Base-by-base conservation (phyloP, 1,140 invertebrate genomes). In the Thaumatotibia leucotreta region DNA sequence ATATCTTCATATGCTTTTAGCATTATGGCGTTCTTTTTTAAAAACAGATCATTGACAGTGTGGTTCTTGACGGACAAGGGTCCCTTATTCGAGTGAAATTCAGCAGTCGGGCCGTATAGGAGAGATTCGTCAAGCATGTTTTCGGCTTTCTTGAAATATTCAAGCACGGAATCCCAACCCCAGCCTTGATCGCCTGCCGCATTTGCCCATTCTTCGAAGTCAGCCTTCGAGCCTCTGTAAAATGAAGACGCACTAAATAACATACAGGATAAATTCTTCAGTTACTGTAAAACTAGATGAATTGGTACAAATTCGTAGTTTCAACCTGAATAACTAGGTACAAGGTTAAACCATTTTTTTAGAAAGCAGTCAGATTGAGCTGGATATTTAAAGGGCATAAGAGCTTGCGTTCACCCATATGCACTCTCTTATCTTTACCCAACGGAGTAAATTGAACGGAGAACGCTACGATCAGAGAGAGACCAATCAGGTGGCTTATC, bases 161-260 rank as follows among this genome's bases (percentile, higher is more conserved):
- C 11, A 3, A 58, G 76, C 3, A 94, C 92, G 22, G 95, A 93
- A 1, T 95, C 92, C 83, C 95, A 97, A 8, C 93, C 92, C 96
- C 96, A 97, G 0, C 95, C 95, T 0, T 88, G 84, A 69, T 96
- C 96, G 0, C 61, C 92, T 68, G n/a, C n/a, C n/a, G 33, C 67
- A 64, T 72, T 70, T 88, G 73, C 78, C 95, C 95, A 96, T 11
- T 91, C 71, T 76, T 96, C 93, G 74, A 94, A 96, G 77, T 96
- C 95, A n/a, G 81, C 70, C 24, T 91, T 92, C 83, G 95, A 94
- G 0, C 95, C 95, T 63, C 95, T 61, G 54, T 2, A 61, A 61
- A 35, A 35, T 6, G 11, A 11, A 35, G 32, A 11, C 6, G 5
- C 11, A 11, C 11, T 5, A 6, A 5, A 35, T 5, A 35, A n/a